Conservation (phyloP, 2,888 invertebrate species). For the Drosophila longiperda region DNA sequence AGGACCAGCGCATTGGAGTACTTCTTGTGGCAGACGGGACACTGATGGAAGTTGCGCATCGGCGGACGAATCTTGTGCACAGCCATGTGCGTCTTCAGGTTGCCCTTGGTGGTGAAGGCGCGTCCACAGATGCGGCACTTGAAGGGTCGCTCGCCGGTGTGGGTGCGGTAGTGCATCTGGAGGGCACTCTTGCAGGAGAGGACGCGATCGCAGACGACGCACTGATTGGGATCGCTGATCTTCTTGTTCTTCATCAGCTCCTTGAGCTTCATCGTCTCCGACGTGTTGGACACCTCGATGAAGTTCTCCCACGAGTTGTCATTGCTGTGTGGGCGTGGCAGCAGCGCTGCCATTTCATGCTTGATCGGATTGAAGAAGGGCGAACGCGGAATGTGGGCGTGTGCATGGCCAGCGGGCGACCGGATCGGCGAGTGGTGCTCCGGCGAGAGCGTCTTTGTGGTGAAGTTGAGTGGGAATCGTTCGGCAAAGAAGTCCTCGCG, state of each 20-base stretch:
- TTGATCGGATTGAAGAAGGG: slow-evolving; percentile 85
- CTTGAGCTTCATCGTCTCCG: slow-evolving; percentile 98
- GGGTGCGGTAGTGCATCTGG: slow-evolving; percentile 95
- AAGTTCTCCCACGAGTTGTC: slow-evolving; percentile 99
- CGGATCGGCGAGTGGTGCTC: slow-evolving; percentile 84
- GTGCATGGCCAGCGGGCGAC: slow-evolving; percentile 78
- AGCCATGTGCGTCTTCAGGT: slow-evolving; percentile 99
- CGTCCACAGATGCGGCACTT: slow-evolving; percentile 98
- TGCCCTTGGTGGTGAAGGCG: slow-evolving; percentile 99
- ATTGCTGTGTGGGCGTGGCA: slow-evolving; percentile 94
- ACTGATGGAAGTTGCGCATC: slow-evolving; percentile 96
- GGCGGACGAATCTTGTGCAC: slow-evolving; percentile 98
- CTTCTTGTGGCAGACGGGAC: slow-evolving; percentile 98
- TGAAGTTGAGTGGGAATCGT: slow-evolving; percentile 82
- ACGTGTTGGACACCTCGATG: slow-evolving; percentile 94
- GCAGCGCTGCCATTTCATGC: slow-evolving; percentile 83
- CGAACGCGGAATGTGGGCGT: slow-evolving; percentile 83
- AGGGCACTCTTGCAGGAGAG: slow-evolving; percentile 98
- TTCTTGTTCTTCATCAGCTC: slow-evolving; percentile 99
- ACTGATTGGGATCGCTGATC: slow-evolving; percentile 98
- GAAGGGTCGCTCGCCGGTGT: slow-evolving; percentile 90
- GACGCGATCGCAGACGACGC: slow-evolving; percentile 98
- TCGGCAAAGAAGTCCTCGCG: slow-evolving; percentile 83
- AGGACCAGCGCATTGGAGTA: slow-evolving; percentile 96
- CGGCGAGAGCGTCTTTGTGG: slow-evolving; percentile 81